These are phyloP conservation scores for Carassius carassius DNA, from an alignment of 2,113 vertebrate genomes.

Conservation along the genomic window DNA sequence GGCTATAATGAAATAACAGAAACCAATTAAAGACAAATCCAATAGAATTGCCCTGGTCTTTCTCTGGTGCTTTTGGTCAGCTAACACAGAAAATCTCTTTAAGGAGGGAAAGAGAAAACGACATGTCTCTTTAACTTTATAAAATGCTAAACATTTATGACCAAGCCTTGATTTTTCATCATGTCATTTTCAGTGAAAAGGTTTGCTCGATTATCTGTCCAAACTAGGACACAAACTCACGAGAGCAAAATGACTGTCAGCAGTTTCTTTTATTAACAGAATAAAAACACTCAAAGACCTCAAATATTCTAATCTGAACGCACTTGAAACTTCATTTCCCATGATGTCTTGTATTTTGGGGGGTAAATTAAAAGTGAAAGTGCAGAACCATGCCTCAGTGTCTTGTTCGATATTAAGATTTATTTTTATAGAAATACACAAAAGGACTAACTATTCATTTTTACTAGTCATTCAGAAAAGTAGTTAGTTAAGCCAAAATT, in stretches of 20 bases:
- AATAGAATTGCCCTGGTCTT: conserved; percentile 41
- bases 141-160: background rate
- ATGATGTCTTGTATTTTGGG: conserved; percentile 55
- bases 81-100: conserved; percentile 55
- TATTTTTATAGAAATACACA: conserved; percentile 16
- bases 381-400: too few species aligned
- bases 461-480: background rate
- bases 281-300: conserved; percentile 12
- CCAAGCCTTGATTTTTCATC: background rate
- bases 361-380: background rate
- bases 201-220: conserved; percentile 61
- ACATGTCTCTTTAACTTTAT: background rate
- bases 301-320: conserved; percentile 48
- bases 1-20: conserved; percentile 66
- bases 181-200: conserved; percentile 62
- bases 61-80: conserved; percentile 54
- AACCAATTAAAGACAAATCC: conserved; percentile 57
- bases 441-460: background rate
- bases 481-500: background rate
- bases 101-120: conserved; percentile 42
- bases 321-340: conserved; percentile 70
- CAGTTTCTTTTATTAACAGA: conserved; percentile 61
- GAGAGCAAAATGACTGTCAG: conserved; percentile 60
- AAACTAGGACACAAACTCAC: conserved; percentile 61
- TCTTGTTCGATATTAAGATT: background rate